Percentiles rank a stretch among this genome's conserved stretches.
phyloP scores from a whole-genome alignment of 2,797 vertebrate species.

The Chloroceryle inda region DNA sequence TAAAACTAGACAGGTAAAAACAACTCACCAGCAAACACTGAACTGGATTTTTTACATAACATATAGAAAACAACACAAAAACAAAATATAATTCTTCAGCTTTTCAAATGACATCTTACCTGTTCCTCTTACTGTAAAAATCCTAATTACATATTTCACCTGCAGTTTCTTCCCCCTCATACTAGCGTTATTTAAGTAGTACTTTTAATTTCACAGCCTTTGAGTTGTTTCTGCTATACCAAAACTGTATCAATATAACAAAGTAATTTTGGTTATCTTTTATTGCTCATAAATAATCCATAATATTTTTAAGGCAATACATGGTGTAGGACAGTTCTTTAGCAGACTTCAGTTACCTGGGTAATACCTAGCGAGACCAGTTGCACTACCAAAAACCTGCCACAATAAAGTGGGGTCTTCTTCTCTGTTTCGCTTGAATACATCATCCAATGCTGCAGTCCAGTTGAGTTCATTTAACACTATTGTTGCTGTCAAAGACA shows the following conservation, averaged over 20 bases:
- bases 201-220: not conserved
- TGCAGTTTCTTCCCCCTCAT: not conserved
- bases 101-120: not conserved
- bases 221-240: not conserved
- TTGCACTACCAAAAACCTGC: conserved; percentile 97
- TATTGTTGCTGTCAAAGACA: conserved; percentile 86
- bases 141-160: not conserved
- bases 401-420: conserved; percentile 92
- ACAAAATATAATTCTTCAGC: not conserved
- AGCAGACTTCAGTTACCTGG: conserved; percentile 79
- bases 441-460: conserved; percentile 91
- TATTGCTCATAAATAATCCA: not conserved
- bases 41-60: not conserved
- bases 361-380: conserved; percentile 93
- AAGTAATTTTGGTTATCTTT: not conserved
- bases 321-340: not conserved
- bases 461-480: conserved; percentile 96
- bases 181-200: not conserved
- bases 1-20: not conserved
- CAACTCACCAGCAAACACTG: not conserved
- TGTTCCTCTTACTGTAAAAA: not conserved
- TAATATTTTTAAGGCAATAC: not conserved
- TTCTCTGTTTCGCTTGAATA: conserved; percentile 92
- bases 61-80: not conserved
- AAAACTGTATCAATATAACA: not conserved